Conservation (phyloP, 2,888 invertebrate species). For the Drosophila maculinotata region DNA sequence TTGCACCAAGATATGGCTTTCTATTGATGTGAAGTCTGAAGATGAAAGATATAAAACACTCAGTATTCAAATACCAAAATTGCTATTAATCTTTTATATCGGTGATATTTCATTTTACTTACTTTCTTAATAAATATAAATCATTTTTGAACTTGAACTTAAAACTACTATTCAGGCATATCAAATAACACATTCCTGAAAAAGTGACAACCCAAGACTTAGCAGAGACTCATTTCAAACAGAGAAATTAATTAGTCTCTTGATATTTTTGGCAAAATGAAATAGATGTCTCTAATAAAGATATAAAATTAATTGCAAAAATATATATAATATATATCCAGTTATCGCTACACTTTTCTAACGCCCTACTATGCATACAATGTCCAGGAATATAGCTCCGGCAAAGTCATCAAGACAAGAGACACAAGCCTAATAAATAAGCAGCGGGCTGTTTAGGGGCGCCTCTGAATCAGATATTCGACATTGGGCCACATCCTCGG, state of each 20-base stretch:
- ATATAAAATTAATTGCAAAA: constrained; percentile 19
- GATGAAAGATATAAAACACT: neutral
- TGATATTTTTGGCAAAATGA: neutral
- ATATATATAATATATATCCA: neutral
- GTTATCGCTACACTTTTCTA: constrained; percentile 1
- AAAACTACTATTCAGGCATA: no score
- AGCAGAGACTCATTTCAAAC: no score
- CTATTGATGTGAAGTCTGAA: neutral
- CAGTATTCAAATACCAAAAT: neutral
- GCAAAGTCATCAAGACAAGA: no score
- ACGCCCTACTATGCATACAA: no score
- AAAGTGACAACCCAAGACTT: no score
- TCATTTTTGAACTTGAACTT: no score
- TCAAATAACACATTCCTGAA: no score
- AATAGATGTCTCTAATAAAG: neutral
- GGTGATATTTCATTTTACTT: no score
- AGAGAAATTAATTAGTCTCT: neutral
- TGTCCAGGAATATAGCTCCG: no score
- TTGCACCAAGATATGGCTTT: neutral
- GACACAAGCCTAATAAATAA: constrained; percentile 49
- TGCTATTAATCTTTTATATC: no score
- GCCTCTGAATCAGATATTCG: constrained; percentile 62
- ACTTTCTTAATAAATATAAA: no score
- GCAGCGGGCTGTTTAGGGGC: constrained; percentile 33
- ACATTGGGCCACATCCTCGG: constrained; percentile 63